Evolutionary conservation across 1,140 invertebrate genomes (phyloP).

Genomic region (Periplaneta americana): DNA sequence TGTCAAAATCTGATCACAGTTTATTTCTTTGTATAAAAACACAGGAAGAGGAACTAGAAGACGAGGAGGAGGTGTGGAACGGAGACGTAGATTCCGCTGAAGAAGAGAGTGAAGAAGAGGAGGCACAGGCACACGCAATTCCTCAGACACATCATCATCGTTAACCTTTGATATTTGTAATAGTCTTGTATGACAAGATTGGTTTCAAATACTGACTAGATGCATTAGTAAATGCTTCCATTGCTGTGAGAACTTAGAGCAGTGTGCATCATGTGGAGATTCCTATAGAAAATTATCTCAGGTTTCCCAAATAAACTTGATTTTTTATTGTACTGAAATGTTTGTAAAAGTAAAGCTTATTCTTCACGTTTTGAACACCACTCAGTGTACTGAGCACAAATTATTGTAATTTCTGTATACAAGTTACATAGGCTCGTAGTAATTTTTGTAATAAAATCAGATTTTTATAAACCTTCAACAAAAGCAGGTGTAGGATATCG

Average conservation of each 20-base stretch:
- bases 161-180: neutral
- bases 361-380: too few species aligned
- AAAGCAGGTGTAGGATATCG: neutral
- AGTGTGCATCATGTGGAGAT: too few species aligned
- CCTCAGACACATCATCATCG: neutral
- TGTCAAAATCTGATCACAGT: too few species aligned
- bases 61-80: slow-evolving; percentile 13
- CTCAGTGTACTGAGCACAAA: too few species aligned
- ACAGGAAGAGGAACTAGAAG: slow-evolving; percentile 3
- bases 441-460: neutral
- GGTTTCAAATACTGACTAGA: too few species aligned
- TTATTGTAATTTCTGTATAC: too few species aligned
- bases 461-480: neutral
- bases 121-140: neutral
- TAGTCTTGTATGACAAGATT: too few species aligned
- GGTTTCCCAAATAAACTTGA: neutral
- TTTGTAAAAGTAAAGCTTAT: too few species aligned
- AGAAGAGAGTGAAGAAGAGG: slow-evolving; percentile 11
- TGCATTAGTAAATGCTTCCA: neutral
- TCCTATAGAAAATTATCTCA: neutral
- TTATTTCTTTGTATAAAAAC: too few species aligned
- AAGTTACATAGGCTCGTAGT: too few species aligned
- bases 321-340: neutral
- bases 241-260: too few species aligned
- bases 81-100: slow-evolving; percentile 11